phyloP scores from a whole-genome alignment of 1,140 invertebrate genomes.

The Diabrotica undecimpunctata region DNA sequence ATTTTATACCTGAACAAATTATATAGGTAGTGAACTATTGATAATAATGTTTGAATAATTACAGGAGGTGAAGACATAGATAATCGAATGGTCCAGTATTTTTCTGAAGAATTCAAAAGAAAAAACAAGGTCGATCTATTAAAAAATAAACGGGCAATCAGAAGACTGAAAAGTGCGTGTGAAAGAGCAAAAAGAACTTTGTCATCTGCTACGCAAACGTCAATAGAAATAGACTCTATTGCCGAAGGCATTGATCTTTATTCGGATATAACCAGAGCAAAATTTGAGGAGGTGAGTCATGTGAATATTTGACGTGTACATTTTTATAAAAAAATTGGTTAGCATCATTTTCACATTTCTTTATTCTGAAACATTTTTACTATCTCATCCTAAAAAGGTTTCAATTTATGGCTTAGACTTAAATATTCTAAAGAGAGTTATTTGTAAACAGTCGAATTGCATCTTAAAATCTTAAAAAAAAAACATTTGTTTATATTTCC shows the following conservation, averaged over 20 bases:
- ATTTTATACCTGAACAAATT: no score
- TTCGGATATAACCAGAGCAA: constrained; percentile 65
- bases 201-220: constrained; percentile 68
- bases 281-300: constrained; percentile 71
- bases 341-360: no score
- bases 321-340: no score
- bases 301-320: constrained; percentile 7
- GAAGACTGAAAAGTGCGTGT: constrained; percentile 59
- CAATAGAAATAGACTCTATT: constrained; percentile 69
- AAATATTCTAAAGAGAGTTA: no score
- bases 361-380: no score
- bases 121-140: constrained; percentile 46
- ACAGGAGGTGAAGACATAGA: constrained; percentile 76
- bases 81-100: constrained; percentile 78
- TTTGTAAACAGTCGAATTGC: no score
- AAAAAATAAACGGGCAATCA: constrained; percentile 45
- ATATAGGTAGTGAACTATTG: no score
- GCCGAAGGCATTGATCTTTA: constrained; percentile 71
- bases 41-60: constrained; percentile 11
- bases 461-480: no score
- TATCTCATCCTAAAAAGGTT: no score
- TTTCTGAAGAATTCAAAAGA: constrained; percentile 54
- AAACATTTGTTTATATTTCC: no score
- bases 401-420: no score
- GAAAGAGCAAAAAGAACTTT: constrained; percentile 79